phyloP scores from a whole-genome alignment of 2,888 invertebrate species.

The Seladonia tumulorum region DNA sequence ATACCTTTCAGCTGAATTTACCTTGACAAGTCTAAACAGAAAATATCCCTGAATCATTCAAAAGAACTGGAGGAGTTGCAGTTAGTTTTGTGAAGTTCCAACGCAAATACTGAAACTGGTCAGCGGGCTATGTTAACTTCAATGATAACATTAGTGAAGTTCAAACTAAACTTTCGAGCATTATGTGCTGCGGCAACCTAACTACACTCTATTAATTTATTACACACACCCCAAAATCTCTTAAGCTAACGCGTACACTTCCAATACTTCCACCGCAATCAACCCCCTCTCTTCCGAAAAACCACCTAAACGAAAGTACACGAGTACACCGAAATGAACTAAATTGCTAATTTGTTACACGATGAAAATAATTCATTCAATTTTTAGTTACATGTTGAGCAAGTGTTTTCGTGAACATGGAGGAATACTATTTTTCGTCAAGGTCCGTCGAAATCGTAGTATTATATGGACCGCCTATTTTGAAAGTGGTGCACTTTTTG shows the following conservation, averaged over 20 bases:
- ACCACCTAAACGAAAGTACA: not conserved
- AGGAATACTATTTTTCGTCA: too few species aligned
- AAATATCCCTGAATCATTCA: not conserved
- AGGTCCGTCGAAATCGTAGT: too few species aligned
- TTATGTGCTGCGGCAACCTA: not conserved
- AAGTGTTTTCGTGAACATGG: too few species aligned
- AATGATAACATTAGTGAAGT: constrained; percentile 7
- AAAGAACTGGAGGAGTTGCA: not conserved
- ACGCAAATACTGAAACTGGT: constrained; percentile 7
- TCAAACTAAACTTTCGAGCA: constrained; percentile 4
- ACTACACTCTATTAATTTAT: not conserved
- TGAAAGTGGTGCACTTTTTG: too few species aligned
- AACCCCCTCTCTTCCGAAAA: not conserved
- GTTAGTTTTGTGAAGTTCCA: not conserved
- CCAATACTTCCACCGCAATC: not conserved
- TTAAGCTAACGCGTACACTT: not conserved
- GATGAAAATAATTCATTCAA: not conserved
- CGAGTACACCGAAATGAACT: not conserved
- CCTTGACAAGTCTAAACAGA: not conserved
- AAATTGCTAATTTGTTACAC: not conserved
- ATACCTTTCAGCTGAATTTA: too few species aligned
- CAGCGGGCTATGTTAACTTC: not conserved
- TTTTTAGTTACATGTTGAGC: not conserved
- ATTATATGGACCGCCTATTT: too few species aligned
- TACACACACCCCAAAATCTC: not conserved